Percentiles rank a stretch among this genome's conserved stretches.
Evolutionary conservation across 2,113 vertebrate genomes (phyloP).

Genomic region (Budorcas taxicolor): DNA sequence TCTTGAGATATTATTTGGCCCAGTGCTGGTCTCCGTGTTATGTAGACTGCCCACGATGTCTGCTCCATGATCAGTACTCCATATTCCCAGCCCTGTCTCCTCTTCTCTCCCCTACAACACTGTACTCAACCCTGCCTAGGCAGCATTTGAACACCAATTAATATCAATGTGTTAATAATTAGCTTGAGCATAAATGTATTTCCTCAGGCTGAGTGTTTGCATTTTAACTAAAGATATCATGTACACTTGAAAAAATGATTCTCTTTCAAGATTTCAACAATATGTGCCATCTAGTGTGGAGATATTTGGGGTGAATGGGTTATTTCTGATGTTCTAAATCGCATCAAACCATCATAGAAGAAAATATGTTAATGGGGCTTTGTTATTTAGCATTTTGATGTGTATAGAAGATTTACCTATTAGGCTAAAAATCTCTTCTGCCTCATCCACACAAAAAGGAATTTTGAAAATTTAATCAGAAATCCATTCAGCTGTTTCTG

Average conservation of each 20-base stretch:
- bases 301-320: neutral
- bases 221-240: neutral
- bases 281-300: neutral
- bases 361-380: neutral
- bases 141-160: neutral
- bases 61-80: neutral
- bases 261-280: neutral
- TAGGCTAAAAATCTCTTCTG: constrained; percentile 18
- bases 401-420: constrained; percentile 35
- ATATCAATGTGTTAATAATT: neutral
- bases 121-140: neutral
- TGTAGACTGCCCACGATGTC: accelerated
- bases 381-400: constrained; percentile 36
- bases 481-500: constrained; percentile 41
- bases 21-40: neutral
- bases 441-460: constrained; percentile 13
- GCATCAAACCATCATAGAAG: neutral
- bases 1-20: neutral
- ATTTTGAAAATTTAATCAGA: constrained; percentile 62
- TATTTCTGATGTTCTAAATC: neutral
- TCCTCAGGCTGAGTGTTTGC: neutral
- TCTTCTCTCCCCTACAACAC: neutral
- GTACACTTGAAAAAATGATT: neutral
- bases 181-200: neutral
- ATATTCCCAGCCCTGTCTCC: neutral